These are phyloP conservation scores for Oxyura jamaicensis DNA, from an alignment of 2,113 vertebrate species.

Conservation along the genomic window DNA sequence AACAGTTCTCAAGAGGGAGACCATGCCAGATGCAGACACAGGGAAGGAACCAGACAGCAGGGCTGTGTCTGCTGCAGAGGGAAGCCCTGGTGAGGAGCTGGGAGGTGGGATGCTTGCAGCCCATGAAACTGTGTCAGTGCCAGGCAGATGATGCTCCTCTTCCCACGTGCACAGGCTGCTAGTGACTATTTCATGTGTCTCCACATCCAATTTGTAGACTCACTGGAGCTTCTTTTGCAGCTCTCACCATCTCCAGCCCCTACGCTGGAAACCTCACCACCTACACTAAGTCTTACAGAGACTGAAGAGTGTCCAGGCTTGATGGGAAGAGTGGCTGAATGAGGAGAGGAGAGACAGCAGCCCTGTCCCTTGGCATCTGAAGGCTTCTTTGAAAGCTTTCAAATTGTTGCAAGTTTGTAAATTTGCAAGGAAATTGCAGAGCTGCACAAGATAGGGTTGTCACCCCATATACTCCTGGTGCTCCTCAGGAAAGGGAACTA, in stretches of 20 bases:
- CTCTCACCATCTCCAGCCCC: neutral
- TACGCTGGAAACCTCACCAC: neutral
- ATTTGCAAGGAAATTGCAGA: neutral
- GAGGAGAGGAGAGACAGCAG: neutral
- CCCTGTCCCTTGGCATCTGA: neutral
- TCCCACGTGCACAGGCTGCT: neutral
- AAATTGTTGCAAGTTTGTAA: neutral
- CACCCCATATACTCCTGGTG: neutral
- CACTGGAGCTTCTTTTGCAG: neutral
- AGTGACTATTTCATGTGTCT: neutral
- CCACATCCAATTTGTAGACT: neutral
- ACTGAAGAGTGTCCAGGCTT: neutral
- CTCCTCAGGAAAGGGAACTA: neutral
- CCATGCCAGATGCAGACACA: neutral
- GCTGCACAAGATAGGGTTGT: neutral
- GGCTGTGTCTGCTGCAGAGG: accelerated
- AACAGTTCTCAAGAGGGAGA: accelerated
- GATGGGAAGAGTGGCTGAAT: neutral
- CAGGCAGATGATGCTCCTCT: neutral
- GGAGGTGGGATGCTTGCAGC: neutral
- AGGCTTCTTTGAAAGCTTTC: neutral
- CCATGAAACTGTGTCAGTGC: neutral
- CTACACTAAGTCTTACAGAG: neutral
- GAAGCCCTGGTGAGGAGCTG: neutral
- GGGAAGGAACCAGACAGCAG: neutral